Evolutionary conservation across 1,140 invertebrate species (phyloP), one percentile per base, ranked within the genome.

Genomic region (Drosophila equinoxialis): DNA sequence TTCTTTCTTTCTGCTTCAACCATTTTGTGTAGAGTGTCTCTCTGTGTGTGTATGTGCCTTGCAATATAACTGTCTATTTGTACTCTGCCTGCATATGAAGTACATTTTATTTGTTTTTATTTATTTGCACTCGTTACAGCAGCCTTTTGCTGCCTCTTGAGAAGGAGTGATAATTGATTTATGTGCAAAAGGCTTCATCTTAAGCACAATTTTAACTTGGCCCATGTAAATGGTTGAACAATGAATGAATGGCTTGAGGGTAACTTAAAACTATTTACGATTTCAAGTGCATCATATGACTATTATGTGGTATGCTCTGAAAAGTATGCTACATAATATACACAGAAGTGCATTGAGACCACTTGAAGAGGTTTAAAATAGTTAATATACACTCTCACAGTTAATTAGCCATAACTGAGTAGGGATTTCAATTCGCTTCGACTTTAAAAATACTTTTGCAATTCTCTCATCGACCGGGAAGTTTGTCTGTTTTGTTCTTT

Each of bases 31-130:
- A 51, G 45, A 51, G 17, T 11, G 57, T 33, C 39, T 42, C 60
- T 30, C 30, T 30, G 30, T 35, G 45, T 64, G n/a, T 30, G 35
- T 59, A 57, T 60, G 51, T 69, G 73, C 30, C 58, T 69, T 65
- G 70, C 83, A 86, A 86, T 83, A 86, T 82, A 86, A 89, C 76
- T 86, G 84, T 89, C 79, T 85, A 87, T 86, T 85, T 85, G 86
- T 81, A 69, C 79, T 81, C 59, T 68, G 67, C 80, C 74, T 86
- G 82, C 82, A 82, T 77, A 80, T 80, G 83, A 89, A 86, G 77
- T 83, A 71, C 84, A 79, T 86, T 85, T 87, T 86, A 86, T 86
- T 87, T 86, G 84, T 67, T 86, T 86, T 86, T 79, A 86, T 86
- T 89, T 83, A 86, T 87, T 77, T 87, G 76, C 83, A 74, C 79